Base-by-base conservation (phyloP, 1,140 invertebrate genomes). In the Adoxophyes honmai region DNA sequence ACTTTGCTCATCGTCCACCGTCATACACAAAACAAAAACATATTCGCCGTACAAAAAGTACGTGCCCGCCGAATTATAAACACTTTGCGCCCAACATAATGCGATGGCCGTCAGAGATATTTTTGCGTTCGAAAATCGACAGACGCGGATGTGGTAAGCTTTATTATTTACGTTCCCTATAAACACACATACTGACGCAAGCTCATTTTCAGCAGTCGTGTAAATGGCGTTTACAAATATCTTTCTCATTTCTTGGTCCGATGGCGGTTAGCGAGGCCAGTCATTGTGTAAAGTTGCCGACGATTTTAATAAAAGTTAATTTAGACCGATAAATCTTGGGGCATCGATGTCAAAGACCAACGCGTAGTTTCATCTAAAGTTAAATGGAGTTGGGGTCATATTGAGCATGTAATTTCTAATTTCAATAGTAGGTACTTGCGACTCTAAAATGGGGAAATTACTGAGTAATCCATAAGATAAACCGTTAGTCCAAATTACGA, bases 101-200 rank as follows among this genome's bases (percentile, higher is more conserved):
- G 10, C 18, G 42, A 48, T 48, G 16, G 9, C 18, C 16, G 42
- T 48, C 42, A 48, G 16, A 48, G n/a, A 48, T 48, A 48, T 48
- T 48, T 48, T 48, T 48, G 53, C 58, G 42, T 48, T 55, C 57
- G 62, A 61, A 58, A 54, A 60, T 52, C 34, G 37, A 33, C 64
- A 62, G 58, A 64, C 54, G 44, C 70, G 74, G 76, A 79, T 77
- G 72, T 72, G 74, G 74, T 76, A 52, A 58, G 58, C 34, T 68
- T 66, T 66, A 75, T 66, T 78, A 68, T 73, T 75, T 73, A 61
- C 64, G 59, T 63, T 60, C 53, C 62, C 44, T 62, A 66, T 71
- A 74, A 76, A 73, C 62, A 66, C 21, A 11, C 42, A n/a, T 48
- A 48, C 34, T 72, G 68, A 74, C 71, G 74, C 60, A 67, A 44